Percentiles rank a stretch among this genome's conserved stretches.
Conservation (phyloP, 37 sponge, comb jelly and placozoan genomes). For the Spongia lamella region DNA sequence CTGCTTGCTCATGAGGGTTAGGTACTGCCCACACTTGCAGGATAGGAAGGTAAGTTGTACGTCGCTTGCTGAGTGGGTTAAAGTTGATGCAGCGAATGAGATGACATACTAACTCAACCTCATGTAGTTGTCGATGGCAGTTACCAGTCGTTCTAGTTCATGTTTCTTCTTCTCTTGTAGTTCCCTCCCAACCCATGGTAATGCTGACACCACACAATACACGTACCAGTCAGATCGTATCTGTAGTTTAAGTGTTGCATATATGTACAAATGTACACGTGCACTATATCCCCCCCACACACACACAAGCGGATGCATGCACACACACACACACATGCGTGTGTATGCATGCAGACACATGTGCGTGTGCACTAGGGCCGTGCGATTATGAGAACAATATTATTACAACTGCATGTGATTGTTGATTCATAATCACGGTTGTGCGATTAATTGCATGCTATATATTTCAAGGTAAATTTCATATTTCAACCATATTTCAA, state of each 20-base stretch:
- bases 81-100: background rate
- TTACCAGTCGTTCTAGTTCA: constrained; percentile 72
- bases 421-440: no score
- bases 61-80: constrained; percentile 61
- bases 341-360: no score
- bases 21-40: constrained; percentile 75
- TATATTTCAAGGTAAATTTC: no score
- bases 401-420: background rate
- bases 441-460: no score
- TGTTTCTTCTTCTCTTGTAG: constrained; percentile 56
- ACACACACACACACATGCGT: constrained; percentile 17
- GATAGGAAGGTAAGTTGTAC: constrained; percentile 67
- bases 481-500: no score
- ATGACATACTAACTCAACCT: constrained; percentile 40
- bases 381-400: no score
- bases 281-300: background rate
- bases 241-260: constrained; percentile 20
- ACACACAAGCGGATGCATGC: constrained; percentile 4
- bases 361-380: no score
- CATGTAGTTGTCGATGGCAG: constrained; percentile 73
- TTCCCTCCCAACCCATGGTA: constrained; percentile 82
- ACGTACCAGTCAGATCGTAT: constrained; percentile 86
- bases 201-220: constrained; percentile 79
- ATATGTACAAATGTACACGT: background rate
- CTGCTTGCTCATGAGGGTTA: constrained; percentile 64